A percentile compares a stretch with the other conserved stretches of the same genome.
phyloP scores from a whole-genome alignment of 2,888 invertebrate species.

The Pinctada fucata region DNA sequence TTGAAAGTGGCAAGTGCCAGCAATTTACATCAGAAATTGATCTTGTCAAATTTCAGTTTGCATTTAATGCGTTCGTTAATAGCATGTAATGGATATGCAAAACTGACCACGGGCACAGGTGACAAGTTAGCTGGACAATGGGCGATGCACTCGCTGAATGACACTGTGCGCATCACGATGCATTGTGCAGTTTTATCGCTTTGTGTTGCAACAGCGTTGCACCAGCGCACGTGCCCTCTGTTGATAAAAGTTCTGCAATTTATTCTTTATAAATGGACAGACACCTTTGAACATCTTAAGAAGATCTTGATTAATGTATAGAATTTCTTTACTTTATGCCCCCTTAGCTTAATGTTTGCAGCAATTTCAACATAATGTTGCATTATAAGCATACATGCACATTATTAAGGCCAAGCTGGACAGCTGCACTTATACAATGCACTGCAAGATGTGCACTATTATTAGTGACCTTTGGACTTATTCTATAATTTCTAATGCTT shows the following conservation, averaged over 20 bases:
- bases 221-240: neutral
- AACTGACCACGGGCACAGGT: neutral
- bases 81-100: conserved; percentile 3
- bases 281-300: neutral
- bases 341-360: neutral
- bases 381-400: neutral
- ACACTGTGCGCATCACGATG: neutral
- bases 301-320: neutral
- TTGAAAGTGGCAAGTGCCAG: neutral
- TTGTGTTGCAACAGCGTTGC: neutral
- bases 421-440: too few species aligned
- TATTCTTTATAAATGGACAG: neutral
- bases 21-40: neutral
- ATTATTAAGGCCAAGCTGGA: too few species aligned
- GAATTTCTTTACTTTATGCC: neutral
- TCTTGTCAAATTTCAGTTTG: neutral
- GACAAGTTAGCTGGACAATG: neutral
- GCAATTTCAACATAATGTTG: conserved; percentile 1
- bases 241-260: too few species aligned
- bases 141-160: neutral
- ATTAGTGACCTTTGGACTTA: too few species aligned
- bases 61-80: neutral
- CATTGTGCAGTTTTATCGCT: neutral
- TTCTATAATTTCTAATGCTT: too few species aligned
- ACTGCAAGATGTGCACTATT: too few species aligned